Evolutionary conservation across 2,113 vertebrate genomes (phyloP), one percentile per base, ranked within the genome.

Genomic region (Brienomyrus brachyistius): DNA sequence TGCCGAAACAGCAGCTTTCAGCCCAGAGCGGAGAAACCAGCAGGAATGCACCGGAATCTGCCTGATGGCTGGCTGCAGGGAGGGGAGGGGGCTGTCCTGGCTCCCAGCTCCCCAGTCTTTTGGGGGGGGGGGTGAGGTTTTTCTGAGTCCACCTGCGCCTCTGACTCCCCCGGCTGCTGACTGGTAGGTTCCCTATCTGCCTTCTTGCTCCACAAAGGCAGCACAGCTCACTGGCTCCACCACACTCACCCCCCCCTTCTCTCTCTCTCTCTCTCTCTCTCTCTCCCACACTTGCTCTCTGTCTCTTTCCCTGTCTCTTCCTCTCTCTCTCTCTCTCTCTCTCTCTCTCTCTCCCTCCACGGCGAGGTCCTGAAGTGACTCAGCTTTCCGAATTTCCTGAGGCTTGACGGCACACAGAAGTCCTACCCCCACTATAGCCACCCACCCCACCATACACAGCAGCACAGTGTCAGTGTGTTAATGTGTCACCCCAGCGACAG

Each of bases 301-400:
- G n/a, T 9, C 56, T 50, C 51, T 40, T 43, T 84, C 59, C 45
- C 45, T 56, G 62, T 74, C 86, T 86, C 87, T 77, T 35, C n/a
- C 59, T 13, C 50, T 31, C 13, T 17, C 40, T 87, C 88, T 87
- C 50, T 62, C 40, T 74, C 86, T 86, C 89, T 74, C 19, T 15
- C 84, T 15, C 50, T 48, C 13, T n/a, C 40, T 87, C 85, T 62
- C 51, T 77, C 85, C 27, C 47, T 31, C 51, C 35, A 13, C 51
- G 50, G 51, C 62, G 45, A 74, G 48, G 47, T 74, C 59, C 43
- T 13, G 48, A 45, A 23, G 15, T 88, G 23, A 84, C 47, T 83
- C 88, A 90, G 86, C 84, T 62, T 90, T 59, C 83, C 48, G 89
- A 90, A 90, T 66, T 88, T 1, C 89, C 88, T 17, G 89, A 91